Evolutionary conservation across 2,113 vertebrate genomes (phyloP).

Genomic region (Corapipo altera): DNA sequence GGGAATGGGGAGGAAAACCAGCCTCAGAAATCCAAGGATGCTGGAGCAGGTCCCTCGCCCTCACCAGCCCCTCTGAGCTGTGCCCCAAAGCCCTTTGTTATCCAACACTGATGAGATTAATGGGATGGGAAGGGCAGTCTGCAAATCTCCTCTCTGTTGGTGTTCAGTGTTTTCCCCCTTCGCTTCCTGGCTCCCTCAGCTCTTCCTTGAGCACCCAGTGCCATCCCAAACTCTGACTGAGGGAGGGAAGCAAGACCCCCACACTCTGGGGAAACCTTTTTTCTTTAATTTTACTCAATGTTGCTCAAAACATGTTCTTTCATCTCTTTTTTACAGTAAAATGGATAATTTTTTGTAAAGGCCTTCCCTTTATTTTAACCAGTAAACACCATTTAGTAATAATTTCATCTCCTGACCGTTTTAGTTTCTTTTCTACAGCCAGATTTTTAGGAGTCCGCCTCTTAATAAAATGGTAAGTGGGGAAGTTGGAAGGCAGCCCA

Average conservation of each 20-base stretch:
- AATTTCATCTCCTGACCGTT: neutral
- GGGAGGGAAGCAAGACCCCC: rapidly evolving
- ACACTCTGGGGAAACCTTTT: neutral
- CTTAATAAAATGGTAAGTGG: neutral
- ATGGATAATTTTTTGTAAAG: neutral
- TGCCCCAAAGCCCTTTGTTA: neutral
- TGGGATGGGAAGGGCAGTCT: neutral
- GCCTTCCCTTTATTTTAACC: neutral
- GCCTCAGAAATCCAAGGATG: no score
- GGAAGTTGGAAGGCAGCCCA: neutral
- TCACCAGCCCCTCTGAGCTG: neutral
- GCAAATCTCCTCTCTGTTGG: neutral
- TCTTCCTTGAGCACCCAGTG: neutral
- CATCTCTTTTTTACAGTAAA: neutral
- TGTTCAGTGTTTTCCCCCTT: neutral
- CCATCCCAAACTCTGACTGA: neutral
- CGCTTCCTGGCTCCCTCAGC: rapidly evolving
- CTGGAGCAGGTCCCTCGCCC: neutral
- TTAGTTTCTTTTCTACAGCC: neutral
- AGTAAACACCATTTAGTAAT: neutral
- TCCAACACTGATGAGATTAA: rapidly evolving
- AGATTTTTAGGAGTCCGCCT: neutral
- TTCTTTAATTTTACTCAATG: neutral
- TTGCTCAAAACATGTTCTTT: neutral
- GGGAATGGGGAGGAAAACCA: neutral